A percentile compares a stretch with the other conserved stretches of the same genome.
Evolutionary conservation across 92 coral and sea anemone species (phyloP).

Genomic region (Epizoanthus scotinus): DNA sequence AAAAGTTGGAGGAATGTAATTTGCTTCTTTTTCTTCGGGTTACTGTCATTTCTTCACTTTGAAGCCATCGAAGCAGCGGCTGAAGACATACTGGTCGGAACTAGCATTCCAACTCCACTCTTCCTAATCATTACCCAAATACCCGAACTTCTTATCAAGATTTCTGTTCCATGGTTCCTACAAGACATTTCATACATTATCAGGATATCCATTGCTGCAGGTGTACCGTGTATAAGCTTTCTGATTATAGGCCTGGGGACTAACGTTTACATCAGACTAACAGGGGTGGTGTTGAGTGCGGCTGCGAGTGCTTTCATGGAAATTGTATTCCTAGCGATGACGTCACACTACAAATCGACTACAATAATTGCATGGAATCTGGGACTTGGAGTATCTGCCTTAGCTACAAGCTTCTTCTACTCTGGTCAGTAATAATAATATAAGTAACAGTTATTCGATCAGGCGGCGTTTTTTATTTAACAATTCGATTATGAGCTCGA

Average conservation of each 20-base stretch:
- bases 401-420: not conserved
- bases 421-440: not conserved
- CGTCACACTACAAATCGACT: not conserved
- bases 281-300: slow-evolving; percentile 23
- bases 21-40: slow-evolving; percentile 19
- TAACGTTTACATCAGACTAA: slow-evolving; percentile 11
- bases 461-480: too few relatives aligned
- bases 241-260: slow-evolving; percentile 36
- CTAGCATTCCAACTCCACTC: slow-evolving; percentile 8
- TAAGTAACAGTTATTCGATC: not conserved
- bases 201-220: slow-evolving; percentile 25
- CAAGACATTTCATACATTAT: not conserved
- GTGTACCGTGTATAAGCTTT: slow-evolving; percentile 5
- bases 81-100: slow-evolving; percentile 29
- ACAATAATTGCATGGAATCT: slow-evolving; percentile 24
- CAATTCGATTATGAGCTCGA: too few relatives aligned
- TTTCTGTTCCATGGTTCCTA: slow-evolving; percentile 30
- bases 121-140: slow-evolving; percentile 24
- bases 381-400: slow-evolving; percentile 17
- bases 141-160: slow-evolving; percentile 17
- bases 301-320: slow-evolving; percentile 21
- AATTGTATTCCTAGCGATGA: slow-evolving; percentile 24
- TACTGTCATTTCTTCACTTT: slow-evolving; percentile 19
- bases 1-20: slow-evolving; percentile 17
- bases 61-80: slow-evolving; percentile 35